Percentiles rank a stretch among this genome's conserved stretches.
These are phyloP conservation scores for Urocynchramus pylzowi DNA, from an alignment of 2,113 vertebrate species.

Conservation along the genomic window DNA sequence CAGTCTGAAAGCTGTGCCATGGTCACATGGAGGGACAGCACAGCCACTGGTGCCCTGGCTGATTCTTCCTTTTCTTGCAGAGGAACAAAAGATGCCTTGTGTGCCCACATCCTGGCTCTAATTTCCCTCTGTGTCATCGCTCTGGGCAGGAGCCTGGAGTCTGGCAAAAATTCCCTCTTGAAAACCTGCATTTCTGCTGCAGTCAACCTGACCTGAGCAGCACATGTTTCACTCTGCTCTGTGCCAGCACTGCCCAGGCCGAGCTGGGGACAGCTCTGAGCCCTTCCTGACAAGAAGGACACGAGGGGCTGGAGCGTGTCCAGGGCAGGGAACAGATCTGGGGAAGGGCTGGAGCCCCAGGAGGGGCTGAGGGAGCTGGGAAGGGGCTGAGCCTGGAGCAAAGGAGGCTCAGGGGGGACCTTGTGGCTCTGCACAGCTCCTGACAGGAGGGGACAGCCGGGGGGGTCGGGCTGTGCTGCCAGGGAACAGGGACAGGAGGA, in stretches of 20 bases:
- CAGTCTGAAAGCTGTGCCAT: not conserved
- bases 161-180: not conserved
- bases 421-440: not conserved
- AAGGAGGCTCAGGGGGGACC: not conserved
- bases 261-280: not conserved
- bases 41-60: rapidly evolving
- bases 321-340: not conserved
- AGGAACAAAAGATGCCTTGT: slow-evolving; percentile 19
- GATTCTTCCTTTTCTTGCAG: not conserved
- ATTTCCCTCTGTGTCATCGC: not conserved
- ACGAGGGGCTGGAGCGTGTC: not conserved
- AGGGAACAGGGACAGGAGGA: not conserved
- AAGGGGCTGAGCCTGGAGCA: not conserved
- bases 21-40: not conserved
- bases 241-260: not conserved
- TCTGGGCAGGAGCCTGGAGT: not conserved
- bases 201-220: not conserved
- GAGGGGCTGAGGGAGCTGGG: not conserved
- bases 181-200: not conserved
- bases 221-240: not conserved
- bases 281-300: not conserved
- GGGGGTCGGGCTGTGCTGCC: not conserved
- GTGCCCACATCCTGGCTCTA: not conserved
- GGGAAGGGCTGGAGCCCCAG: not conserved
- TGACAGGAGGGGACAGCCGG: not conserved